Evolutionary conservation across 1,140 invertebrate genomes (phyloP), one percentile per base, ranked within the genome.

Genomic region (Conus betulinus): DNA sequence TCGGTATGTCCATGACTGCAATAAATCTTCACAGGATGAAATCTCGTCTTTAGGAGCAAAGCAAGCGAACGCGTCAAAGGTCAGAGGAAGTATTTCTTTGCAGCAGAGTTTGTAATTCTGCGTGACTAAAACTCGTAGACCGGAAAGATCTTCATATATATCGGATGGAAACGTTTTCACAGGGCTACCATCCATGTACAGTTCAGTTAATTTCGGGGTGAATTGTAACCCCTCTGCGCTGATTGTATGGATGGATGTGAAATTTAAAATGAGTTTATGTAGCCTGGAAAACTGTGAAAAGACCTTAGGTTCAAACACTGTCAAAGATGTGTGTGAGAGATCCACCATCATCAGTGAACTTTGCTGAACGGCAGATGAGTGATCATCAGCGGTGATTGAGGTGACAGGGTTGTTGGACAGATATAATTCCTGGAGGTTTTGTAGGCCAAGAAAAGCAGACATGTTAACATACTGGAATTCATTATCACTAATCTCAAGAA

Each of bases 21-120:
- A 88, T 20, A 93, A 84, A 53, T 93, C 89, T 3, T 67, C 71
- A 85, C 92, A 93, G 5, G 91, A 91, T 0, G 93, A 92, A 60
- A 93, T 87, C 6, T 88, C 78, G 39, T 91, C 93, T 57, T 39
- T 39, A 27, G 84, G 88, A 17, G 90, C 86, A 20, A 71, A 53
- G 92, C 85, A 55, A 67, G 15, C 84, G 91, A 92, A 7, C 52
- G 76, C 17, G 11, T 81, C 25, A 27, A 51, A 81, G 10, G 6
- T 5, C 5, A 39, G 7, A 8, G 78, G 78, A 20, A 81, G 78
- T 27, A 81, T 81, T 17, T 39, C 78, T 17, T 20, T 20, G 78
- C 78, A 81, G 78, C 78, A 81, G 5, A 81, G 78, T 27, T 39
- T 81, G 6, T 51, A 81, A 39, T 81, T 52, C 8, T 1, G 25